phyloP scores from a whole-genome alignment of 2,113 vertebrate species.

The Perca fluviatilis region DNA sequence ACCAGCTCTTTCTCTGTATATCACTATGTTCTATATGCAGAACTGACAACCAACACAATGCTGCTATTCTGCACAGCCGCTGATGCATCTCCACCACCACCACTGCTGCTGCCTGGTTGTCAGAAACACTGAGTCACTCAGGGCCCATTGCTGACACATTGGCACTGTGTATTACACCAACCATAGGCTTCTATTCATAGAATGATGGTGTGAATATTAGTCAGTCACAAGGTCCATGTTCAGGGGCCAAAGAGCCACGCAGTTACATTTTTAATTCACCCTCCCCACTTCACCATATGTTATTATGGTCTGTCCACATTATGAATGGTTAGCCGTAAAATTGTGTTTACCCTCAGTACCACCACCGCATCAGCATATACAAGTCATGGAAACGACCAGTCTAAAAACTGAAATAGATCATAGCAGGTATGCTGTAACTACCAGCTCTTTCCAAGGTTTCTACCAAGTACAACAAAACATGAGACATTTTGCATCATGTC shows the following conservation, averaged over 20 bases:
- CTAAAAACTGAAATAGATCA: conserved; percentile 52
- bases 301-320: conserved; percentile 75
- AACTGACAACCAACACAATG: conserved; percentile 70
- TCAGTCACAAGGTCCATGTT: conserved; percentile 72
- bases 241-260: conserved; percentile 54
- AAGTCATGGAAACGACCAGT: conserved; percentile 41
- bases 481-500: conserved; percentile 14
- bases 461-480: conserved; percentile 56
- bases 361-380: conserved; percentile 43
- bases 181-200: conserved; percentile 78
- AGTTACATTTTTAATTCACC: conserved; percentile 61
- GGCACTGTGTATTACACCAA: conserved; percentile 56
- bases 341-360: conserved; percentile 51
- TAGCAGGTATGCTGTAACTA: conserved; percentile 40
- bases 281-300: conserved; percentile 56
- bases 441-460: conserved; percentile 44
- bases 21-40: conserved; percentile 30
- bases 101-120: conserved; percentile 41
- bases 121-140: conserved; percentile 78
- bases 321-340: conserved; percentile 67
- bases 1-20: conserved; percentile 18
- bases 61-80: conserved; percentile 65
- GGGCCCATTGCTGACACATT: conserved; percentile 55
- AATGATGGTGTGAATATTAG: conserved; percentile 70
- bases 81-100: conserved; percentile 57